Percentiles rank a stretch among this genome's conserved stretches.
These are phyloP conservation scores for Troides aeacus DNA, from an alignment of 2,888 invertebrate genomes.

Conservation along the genomic window DNA sequence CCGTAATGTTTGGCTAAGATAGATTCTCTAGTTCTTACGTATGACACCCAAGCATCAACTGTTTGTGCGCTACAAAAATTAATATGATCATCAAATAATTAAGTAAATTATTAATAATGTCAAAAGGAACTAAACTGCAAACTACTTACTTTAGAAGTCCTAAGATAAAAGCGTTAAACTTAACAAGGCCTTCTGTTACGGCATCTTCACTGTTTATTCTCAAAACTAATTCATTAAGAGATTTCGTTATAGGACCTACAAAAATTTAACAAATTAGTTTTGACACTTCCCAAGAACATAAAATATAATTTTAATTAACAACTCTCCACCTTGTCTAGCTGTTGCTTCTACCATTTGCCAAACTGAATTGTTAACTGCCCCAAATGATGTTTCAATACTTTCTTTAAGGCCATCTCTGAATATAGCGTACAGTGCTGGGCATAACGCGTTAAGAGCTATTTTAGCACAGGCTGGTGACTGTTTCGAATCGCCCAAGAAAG, in stretches of 20 bases:
- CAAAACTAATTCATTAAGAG: conserved; percentile 89
- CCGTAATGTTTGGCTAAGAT: conserved; percentile 90
- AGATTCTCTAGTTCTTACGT: conserved; percentile 90
- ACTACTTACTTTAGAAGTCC: conserved; percentile 89
- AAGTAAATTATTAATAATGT: background rate
- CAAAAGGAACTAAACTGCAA: conserved; percentile 10
- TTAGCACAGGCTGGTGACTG: conserved; percentile 84
- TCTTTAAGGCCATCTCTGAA: conserved; percentile 92
- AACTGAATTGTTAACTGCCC: conserved; percentile 90
- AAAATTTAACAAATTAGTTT: conserved; percentile 23
- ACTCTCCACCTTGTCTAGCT: conserved; percentile 85
- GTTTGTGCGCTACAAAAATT: conserved; percentile 83
- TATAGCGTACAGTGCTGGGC: conserved; percentile 91
- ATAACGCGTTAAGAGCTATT: conserved; percentile 86
- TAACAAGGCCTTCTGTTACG: conserved; percentile 90
- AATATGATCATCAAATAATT: background rate
- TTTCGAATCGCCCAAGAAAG: conserved; percentile 79
- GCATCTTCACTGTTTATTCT: conserved; percentile 91
- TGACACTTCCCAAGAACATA: background rate
- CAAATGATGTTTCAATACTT: conserved; percentile 90
- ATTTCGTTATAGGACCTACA: conserved; percentile 88
- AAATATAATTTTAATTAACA: conserved; percentile 4
- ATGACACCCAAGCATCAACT: conserved; percentile 94
- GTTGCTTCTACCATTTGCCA: conserved; percentile 95
- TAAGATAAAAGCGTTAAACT: conserved; percentile 93